Base-by-base conservation (phyloP, 2,113 vertebrate species). In the Atractosteus spatula region DNA sequence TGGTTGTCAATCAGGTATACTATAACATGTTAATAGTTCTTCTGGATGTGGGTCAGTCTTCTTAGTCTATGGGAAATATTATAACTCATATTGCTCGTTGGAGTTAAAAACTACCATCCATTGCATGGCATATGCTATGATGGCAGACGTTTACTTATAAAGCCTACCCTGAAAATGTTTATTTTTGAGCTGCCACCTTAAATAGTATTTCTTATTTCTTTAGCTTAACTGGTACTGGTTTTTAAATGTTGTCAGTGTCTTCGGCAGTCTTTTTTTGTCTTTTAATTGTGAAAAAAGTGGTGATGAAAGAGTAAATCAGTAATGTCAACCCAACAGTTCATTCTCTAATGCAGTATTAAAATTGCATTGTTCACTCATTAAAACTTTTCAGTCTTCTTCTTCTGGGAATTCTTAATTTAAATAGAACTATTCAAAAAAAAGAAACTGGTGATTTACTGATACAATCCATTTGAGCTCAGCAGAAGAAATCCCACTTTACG, bases 231-330 rank as follows among this genome's bases (percentile, higher is more conserved):
- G 5, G 2, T 51, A 10, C 5, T 51, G 47, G 5, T 51, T 51
- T 51, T 7, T 51, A 51, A 51, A 7, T 70, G 71, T 63, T 55
- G 67, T 70, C 79, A 84, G 85, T 84, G 82, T 80, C 84, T 84
- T 83, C 78, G 55, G 76, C 74, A 77, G 69, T 81, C 70, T 77
- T 64, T 73, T 56, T 76, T 41, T 16, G 29, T 3, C 11, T 41
- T 16, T 76, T 62, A 55, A 17, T 54, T 3, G 43, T 7, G 56
- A 82, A 79, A 76, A 81, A 84, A 83, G 81, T 76, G 78, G 81
- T 83, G 84, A 88, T 85, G 80, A 84, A 86, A 86, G 81, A 77
- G 79, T 79, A 75, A 74, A 77, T 79, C 69, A 62, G 42, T n/a
- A 51, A 7, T 85, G 84, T 88, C 83, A 83, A 85, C 84, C 85